A percentile compares a stretch with the other conserved stretches of the same genome.
These are phyloP conservation scores for Caenorhabditis uteleia DNA, from an alignment of 2,888 invertebrate species.

Conservation along the genomic window DNA sequence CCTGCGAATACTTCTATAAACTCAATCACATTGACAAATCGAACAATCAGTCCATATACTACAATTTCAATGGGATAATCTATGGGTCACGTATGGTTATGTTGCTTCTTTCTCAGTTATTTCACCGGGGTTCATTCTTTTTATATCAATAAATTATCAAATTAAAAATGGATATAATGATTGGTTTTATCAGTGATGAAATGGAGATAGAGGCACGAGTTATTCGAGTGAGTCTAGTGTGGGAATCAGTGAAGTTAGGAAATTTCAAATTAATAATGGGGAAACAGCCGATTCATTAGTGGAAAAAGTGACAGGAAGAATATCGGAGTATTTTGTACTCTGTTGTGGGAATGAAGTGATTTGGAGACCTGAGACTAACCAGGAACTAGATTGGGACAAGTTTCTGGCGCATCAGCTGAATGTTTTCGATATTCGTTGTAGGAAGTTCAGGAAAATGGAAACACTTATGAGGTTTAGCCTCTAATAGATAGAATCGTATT, in stretches of 20 bases:
- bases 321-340: conserved; percentile 10
- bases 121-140: background rate
- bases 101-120: background rate
- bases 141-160: background rate
- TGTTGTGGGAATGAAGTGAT: conserved; percentile 16
- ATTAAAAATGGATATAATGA: background rate
- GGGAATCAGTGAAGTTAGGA: too few species aligned
- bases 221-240: too few species aligned
- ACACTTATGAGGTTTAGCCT: conserved; percentile 1
- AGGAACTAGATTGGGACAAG: too few species aligned
- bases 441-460: conserved; percentile 3
- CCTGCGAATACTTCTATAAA: background rate
- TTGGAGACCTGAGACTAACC: conserved; percentile 8
- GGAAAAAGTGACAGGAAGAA: conserved; percentile 8
- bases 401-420: conserved; percentile 4
- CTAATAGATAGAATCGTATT: too few species aligned
- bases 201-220: conserved; percentile 3
- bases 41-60: conserved; percentile 21
- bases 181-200: conserved; percentile 10
- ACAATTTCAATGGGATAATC: conserved; percentile 21
- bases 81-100: background rate
- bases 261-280: background rate
- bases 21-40: conserved; percentile 11
- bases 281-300: conserved; percentile 15
- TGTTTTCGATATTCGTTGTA: conserved; percentile 9